These are phyloP conservation scores for Pontoporia blainvillei DNA, from an alignment of 2,113 vertebrate species.

Conservation along the genomic window DNA sequence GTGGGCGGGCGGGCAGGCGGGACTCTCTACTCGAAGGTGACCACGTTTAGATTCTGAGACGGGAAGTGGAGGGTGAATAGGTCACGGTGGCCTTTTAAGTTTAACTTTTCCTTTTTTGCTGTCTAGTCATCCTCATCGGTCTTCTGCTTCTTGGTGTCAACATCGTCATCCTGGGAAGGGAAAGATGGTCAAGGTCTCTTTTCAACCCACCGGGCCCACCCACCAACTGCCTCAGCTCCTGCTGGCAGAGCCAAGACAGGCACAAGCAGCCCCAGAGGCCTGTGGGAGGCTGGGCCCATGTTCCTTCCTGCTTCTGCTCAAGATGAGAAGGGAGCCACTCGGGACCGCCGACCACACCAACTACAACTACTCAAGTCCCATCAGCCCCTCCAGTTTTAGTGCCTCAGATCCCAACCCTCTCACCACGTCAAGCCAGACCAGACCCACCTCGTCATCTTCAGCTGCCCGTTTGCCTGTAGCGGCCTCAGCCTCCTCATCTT, in stretches of 20 bases:
- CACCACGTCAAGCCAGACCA: neutral
- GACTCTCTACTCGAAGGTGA: slow-evolving; percentile 86
- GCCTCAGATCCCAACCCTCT: neutral
- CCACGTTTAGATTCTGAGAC: slow-evolving; percentile 83
- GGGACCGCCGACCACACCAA: accelerated
- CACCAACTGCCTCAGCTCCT: neutral
- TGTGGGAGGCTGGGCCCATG: neutral
- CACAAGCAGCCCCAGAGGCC: accelerated
- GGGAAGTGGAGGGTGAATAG: slow-evolving; percentile 77
- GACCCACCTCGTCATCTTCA: slow-evolving; percentile 90
- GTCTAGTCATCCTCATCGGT: slow-evolving; percentile 93
- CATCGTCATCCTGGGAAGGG: slow-evolving; percentile 85
- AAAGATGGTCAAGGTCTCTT: neutral
- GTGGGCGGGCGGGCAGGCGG: slow-evolving; percentile 1
- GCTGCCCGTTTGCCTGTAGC: slow-evolving; percentile 92
- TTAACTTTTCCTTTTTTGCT: slow-evolving; percentile 76
- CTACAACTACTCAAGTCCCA: accelerated
- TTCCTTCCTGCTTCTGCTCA: neutral
- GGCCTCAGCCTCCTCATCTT: slow-evolving; percentile 91
- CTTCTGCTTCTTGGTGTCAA: slow-evolving; percentile 98
- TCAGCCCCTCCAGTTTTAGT: accelerated
- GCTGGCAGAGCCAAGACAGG: accelerated
- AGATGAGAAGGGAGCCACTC: neutral
- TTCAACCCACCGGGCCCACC: accelerated
- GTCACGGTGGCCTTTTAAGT: slow-evolving; percentile 78